Percentiles rank a stretch among this genome's conserved stretches.
phyloP scores from a whole-genome alignment of 2,797 vertebrate genomes.

The Pachyuromys duprasi region DNA sequence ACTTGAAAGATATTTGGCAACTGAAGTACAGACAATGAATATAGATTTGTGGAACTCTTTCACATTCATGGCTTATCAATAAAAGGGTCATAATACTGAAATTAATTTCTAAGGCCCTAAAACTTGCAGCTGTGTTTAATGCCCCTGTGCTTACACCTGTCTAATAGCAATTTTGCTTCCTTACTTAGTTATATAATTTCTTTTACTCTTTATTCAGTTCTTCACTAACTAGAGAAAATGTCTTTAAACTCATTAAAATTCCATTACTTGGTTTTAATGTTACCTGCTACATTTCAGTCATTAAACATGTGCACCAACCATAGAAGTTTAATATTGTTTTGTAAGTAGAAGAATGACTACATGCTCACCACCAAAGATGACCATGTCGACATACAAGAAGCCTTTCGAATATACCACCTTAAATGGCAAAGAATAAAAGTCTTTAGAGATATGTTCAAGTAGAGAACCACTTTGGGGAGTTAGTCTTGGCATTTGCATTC shows the following conservation, averaged over 20 bases:
- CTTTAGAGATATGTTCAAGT: neutral
- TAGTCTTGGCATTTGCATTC: neutral
- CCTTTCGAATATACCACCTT: neutral
- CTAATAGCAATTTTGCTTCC: neutral
- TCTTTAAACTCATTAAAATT: neutral
- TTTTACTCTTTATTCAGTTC: neutral
- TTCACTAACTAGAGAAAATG: neutral
- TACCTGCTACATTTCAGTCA: neutral
- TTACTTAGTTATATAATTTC: neutral
- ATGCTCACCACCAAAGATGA: neutral
- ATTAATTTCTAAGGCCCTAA: neutral
- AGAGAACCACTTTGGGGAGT: neutral
- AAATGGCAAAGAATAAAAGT: neutral
- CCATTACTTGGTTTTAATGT: neutral
- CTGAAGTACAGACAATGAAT: conserved; percentile 20
- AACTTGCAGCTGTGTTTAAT: neutral
- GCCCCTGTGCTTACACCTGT: neutral
- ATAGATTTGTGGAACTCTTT: neutral
- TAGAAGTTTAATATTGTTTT: neutral
- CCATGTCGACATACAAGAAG: neutral
- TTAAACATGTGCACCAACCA: neutral
- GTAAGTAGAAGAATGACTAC: neutral
- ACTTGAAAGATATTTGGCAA: conserved; percentile 33
- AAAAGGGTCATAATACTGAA: conserved; percentile 10
- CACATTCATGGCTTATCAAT: neutral